A percentile compares a stretch with the other conserved stretches of the same genome.
phyloP scores from a whole-genome alignment of 2,113 vertebrate species.

The Peromyscus maniculatus region DNA sequence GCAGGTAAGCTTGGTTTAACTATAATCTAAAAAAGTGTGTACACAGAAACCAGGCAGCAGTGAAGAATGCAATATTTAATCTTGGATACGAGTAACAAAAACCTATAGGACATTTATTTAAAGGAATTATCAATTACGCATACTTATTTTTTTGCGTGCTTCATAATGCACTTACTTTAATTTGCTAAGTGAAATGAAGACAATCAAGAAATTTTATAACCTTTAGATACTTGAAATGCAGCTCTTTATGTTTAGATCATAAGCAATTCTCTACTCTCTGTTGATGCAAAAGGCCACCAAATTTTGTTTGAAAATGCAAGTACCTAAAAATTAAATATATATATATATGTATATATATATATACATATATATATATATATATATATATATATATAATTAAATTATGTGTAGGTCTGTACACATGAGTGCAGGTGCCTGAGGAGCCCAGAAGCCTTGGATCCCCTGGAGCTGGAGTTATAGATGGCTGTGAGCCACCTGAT shows the following conservation, averaged over 20 bases:
- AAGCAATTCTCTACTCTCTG: neutral
- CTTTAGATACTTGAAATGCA: conserved; percentile 51
- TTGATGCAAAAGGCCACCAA: neutral
- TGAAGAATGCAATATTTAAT: neutral
- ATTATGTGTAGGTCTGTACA: neutral
- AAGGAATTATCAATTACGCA: neutral
- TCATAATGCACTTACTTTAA: conserved; percentile 10
- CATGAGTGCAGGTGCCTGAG: neutral
- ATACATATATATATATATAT: too few relatives aligned
- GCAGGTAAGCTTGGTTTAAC: neutral
- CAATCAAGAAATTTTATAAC: neutral
- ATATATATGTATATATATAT: too few relatives aligned
- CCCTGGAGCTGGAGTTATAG: neutral
- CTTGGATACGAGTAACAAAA: conserved; percentile 9
- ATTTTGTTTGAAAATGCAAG: conserved; percentile 15
- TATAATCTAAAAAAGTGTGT: neutral
- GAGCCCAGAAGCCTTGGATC: neutral
- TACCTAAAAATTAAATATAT: neutral
- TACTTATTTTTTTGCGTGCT: neutral
- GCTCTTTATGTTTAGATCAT: neutral
- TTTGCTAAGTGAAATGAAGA: conserved; percentile 15
- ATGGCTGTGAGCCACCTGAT: neutral
- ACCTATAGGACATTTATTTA: neutral
- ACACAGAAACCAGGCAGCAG: neutral
- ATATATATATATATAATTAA: neutral